phyloP scores from a whole-genome alignment of 1,140 invertebrate genomes.

The Eupristina koningsbergeri region DNA sequence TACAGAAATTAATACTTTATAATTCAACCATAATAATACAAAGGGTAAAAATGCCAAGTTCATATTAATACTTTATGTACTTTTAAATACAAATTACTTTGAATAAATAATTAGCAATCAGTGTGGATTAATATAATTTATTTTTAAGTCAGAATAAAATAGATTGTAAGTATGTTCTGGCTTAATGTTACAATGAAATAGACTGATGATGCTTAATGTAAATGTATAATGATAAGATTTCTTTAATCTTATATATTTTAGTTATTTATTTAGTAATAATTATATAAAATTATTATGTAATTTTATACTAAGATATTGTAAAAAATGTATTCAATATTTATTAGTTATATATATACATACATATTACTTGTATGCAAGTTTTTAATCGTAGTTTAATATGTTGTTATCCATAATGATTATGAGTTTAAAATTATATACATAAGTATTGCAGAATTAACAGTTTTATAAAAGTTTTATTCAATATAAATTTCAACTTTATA shows the following conservation, averaged over 20 bases:
- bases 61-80: background rate
- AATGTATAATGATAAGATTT: constrained; percentile 41
- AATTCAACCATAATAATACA: too few species aligned
- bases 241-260: constrained; percentile 10
- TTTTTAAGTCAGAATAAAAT: constrained; percentile 4
- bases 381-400: background rate
- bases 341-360: background rate
- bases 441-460: background rate
- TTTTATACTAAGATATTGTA: constrained; percentile 24
- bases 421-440: background rate
- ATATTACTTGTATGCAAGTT: constrained; percentile 19
- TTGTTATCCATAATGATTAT: background rate
- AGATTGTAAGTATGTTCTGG: constrained; percentile 39
- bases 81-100: constrained; percentile 36
- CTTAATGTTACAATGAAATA: constrained; percentile 10
- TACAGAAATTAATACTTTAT: too few species aligned
- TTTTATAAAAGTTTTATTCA: background rate
- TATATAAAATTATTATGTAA: constrained; percentile 31
- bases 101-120: constrained; percentile 32
- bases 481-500: background rate
- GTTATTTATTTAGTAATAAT: constrained; percentile 38
- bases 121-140: background rate
- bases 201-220: constrained; percentile 43
- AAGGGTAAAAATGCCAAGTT: too few species aligned
- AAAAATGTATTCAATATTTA: constrained; percentile 26